Conservation (phyloP, 1,140 invertebrate genomes). For the Papilio xuthus region DNA sequence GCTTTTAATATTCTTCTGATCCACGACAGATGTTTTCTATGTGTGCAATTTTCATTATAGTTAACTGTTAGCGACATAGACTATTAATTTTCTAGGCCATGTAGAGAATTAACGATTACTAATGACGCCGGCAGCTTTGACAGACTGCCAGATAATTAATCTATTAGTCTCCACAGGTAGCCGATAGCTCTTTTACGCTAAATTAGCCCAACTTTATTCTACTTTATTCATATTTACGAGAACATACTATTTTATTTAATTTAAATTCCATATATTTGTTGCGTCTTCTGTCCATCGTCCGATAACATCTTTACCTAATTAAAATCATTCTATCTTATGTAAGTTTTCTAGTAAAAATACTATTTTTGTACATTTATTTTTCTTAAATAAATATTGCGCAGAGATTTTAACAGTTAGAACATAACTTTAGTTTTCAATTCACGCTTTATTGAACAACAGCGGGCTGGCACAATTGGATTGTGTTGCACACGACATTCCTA, state of each 20-base stretch:
- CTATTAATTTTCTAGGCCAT: slow-evolving; percentile 4
- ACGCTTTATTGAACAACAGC: slow-evolving; percentile 24
- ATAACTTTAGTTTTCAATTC: slow-evolving; percentile 27
- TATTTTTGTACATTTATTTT: background rate
- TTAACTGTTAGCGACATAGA: slow-evolving; percentile 9
- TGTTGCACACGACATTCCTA: slow-evolving; percentile 27
- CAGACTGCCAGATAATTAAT: slow-evolving; percentile 25
- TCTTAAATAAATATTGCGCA: background rate
- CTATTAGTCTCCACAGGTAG: slow-evolving; percentile 24
- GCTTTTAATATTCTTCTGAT: background rate
- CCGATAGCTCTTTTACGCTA: slow-evolving; percentile 17
- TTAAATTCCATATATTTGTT: too few species aligned
- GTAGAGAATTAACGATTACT: slow-evolving; percentile 19
- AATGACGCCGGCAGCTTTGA: slow-evolving; percentile 17
- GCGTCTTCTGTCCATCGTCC: too few species aligned
- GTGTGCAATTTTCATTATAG: background rate
- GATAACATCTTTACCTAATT: too few species aligned
- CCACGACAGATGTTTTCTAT: background rate
- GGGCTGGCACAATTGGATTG: slow-evolving; percentile 17
- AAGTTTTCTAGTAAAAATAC: too few species aligned
- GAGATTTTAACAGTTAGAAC: slow-evolving; percentile 12
- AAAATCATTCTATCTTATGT: too few species aligned
- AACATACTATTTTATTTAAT: background rate
- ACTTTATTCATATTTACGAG: background rate
- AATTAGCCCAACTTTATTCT: background rate